Conservation (phyloP, 2,888 invertebrate species). For the Frankliniella fusca region DNA sequence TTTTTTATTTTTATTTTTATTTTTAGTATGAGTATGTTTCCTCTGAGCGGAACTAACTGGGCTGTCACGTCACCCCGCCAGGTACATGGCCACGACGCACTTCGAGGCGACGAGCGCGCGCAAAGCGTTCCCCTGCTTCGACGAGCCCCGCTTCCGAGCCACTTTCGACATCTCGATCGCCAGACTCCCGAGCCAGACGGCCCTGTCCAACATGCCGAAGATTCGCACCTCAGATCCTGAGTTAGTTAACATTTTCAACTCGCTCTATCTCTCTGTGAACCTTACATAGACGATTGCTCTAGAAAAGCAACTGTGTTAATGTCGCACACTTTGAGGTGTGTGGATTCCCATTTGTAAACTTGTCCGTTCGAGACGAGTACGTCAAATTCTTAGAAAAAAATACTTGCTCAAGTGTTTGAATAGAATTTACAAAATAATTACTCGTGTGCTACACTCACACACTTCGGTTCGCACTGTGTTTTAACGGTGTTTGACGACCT, state of each 20-base stretch:
- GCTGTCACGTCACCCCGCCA: not conserved
- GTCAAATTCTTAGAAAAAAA: too few species aligned
- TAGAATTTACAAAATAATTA: not conserved
- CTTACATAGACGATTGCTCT: not conserved
- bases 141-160: constrained; percentile 10
- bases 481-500: too few species aligned
- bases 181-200: not conserved
- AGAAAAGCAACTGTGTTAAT: too few species aligned
- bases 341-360: too few species aligned
- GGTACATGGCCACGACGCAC: constrained; percentile 18
- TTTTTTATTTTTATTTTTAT: too few species aligned
- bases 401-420: not conserved
- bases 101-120: constrained; percentile 15
- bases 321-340: too few species aligned
- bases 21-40: too few species aligned
- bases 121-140: constrained; percentile 16
- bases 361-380: too few species aligned
- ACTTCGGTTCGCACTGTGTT: not conserved
- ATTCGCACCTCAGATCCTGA: not conserved
- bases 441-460: not conserved
- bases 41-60: not conserved
- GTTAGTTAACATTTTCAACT: not conserved
- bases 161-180: constrained; percentile 2
- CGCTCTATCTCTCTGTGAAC: too few species aligned
- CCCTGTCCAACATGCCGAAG: constrained; percentile 14